Evolutionary conservation across 2,888 invertebrate genomes (phyloP), one percentile per base, ranked within the genome.

Genomic region (Synanthedon formicaeformis): DNA sequence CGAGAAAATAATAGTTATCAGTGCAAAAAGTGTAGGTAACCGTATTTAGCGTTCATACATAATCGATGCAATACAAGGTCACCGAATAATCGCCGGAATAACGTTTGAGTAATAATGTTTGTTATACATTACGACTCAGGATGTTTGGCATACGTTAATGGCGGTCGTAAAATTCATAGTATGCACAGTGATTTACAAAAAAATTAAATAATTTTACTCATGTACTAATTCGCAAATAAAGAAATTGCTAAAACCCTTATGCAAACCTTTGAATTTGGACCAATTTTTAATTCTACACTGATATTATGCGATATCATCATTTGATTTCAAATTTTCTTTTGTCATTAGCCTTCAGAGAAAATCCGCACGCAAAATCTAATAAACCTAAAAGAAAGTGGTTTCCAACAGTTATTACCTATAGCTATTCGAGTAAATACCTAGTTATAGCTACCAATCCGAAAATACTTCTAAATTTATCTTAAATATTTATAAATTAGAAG

Each of bases 131-230:
- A 65, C 70, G 65, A 64, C 63, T 64, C 78, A 76, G 75, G 75
- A 81, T 80, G 78, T 80, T 80, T 75, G 69, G 66, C 71, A 66
- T 69, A 64, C 67, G 64, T 58, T 60, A 67, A 63, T 64, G 54
- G 59, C 58, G 60, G 56, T 62, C 59, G 65, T 71, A 73, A 78
- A 73, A 66, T 73, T 49, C 13, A 3, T 12, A 14, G 11, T 63
- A 57, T 58, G 62, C 60, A 65, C 67, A 60, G 10, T 2, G 48
- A 48, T 49, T 18, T 1, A 12, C 4, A 45, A 13, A 45, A 12
- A 13, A 45, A 2, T 1, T 6, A 11, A 11, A 41, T n/a, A 11
- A 41, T 41, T 41, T 13, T 45, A 45, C 13, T 1, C 5, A 3
- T 13, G 1, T 10, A 41, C 3, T 41, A n/a, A 41, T 41, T 4